Evolutionary conservation across 2,797 vertebrate species (phyloP).

Genomic region (Threskiornis aethiopicus): DNA sequence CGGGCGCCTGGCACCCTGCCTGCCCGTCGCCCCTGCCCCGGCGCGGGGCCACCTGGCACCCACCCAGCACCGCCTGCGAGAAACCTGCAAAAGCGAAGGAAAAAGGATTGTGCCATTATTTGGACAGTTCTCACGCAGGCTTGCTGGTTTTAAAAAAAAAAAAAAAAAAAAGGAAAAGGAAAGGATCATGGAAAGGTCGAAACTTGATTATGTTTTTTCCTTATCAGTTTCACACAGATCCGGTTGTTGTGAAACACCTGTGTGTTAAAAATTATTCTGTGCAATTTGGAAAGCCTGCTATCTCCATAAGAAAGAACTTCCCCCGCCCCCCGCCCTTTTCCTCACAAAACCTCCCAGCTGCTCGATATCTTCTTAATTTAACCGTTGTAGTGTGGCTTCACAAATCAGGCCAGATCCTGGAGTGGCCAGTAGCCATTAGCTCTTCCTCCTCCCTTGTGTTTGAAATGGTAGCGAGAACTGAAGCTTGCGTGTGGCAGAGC

Average conservation of each 20-base stretch:
- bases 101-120: fast-evolving
- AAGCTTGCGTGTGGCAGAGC: background rate
- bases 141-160: background rate
- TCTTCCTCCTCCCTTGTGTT: background rate
- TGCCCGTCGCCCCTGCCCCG: fast-evolving
- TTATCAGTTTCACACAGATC: background rate
- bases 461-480: background rate
- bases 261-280: background rate
- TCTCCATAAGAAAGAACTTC: background rate
- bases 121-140: background rate
- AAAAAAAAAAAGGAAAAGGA: background rate
- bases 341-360: background rate
- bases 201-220: background rate
- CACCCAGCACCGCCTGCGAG: fast-evolving
- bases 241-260: background rate
- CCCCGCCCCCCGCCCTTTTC: too few relatives aligned
- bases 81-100: background rate
- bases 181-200: background rate
- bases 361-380: background rate
- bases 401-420: background rate
- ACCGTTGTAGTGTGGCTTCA: fast-evolving
- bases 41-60: background rate
- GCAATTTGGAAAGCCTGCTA: background rate
- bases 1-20: background rate
- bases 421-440: background rate